These are phyloP conservation scores for Palythoa heliodiscus DNA, from an alignment of 92 coral and sea anemone genomes.

Conservation along the genomic window DNA sequence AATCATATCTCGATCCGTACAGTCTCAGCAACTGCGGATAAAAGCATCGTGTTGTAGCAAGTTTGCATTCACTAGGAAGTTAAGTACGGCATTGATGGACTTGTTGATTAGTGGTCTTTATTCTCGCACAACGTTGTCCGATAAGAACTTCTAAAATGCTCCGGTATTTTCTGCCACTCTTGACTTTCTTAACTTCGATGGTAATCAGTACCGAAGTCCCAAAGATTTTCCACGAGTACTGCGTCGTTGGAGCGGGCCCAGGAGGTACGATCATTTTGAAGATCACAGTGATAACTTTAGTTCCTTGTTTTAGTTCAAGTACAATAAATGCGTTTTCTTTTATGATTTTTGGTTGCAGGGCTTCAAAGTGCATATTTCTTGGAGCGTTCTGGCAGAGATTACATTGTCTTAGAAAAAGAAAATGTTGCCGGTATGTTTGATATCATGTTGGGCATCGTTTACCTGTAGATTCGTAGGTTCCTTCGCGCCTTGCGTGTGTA, in stretches of 20 bases:
- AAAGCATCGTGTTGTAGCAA: background rate
- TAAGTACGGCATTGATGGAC: background rate
- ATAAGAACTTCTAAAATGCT: conserved; percentile 11
- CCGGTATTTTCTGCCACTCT: background rate
- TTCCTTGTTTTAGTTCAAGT: background rate
- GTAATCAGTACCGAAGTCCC: background rate
- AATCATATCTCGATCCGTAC: conserved; percentile 21
- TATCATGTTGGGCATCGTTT: background rate
- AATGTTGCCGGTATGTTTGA: conserved; percentile 69
- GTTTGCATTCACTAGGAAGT: background rate
- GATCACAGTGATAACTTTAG: background rate
- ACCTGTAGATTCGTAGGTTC: background rate
- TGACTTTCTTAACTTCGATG: background rate
- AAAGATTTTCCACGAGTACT: conserved; percentile 27
- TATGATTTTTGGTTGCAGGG: conserved; percentile 49
- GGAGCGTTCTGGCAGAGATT: conserved; percentile 84
- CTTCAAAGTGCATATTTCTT: conserved; percentile 90
- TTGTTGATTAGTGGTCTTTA: background rate
- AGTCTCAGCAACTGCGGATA: background rate
- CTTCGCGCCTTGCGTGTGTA: background rate
- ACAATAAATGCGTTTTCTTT: background rate
- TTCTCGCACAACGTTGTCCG: background rate
- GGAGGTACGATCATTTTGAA: conserved; percentile 9
- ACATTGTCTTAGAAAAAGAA: conserved; percentile 79
- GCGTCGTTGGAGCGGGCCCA: conserved; percentile 38